Base-by-base conservation (phyloP, 2,797 vertebrate species). In the Sebastes ruberrimus region DNA sequence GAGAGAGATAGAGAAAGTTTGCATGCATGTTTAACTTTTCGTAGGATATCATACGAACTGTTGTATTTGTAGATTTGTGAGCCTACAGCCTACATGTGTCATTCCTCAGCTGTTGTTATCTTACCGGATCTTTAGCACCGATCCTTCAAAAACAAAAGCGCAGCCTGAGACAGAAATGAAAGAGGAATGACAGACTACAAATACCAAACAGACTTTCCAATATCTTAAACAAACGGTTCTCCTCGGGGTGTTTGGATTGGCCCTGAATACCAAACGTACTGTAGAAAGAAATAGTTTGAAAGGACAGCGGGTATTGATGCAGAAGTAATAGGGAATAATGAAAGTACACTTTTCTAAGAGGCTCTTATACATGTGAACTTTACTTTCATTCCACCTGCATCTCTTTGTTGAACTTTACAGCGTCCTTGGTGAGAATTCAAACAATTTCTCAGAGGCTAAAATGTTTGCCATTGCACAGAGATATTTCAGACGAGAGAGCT, bases 61-160 rank as follows among this genome's bases (percentile, higher is more conserved):
- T 10, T n/a, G 49, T 22, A 53, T n/a, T 22, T 53, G 49, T 0
- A n/a, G 49, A 53, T 53, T 53, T 53, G 49, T 69, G 27, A 56
- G 74, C 27, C 18, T 46, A 7, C 49, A 76, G 78, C 33, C 30
- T 57, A 22, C 22, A 71, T 42, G 5, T 73, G 64, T 86, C 72
- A 71, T 70, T 78, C 77, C 66, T 64, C 56, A 61, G 56, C 6
- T 27, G 22, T 60, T 83, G 71, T 87, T 85, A 78, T 86, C 57
- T 55, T 56, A 33, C 27, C 3, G 0, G 6, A 46, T 74, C 56
- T 52, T 74, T 84, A 57, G 65, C 71, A 64, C 67, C 57, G 61
- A 25, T 75, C 53, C 52, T 70, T 28, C 3, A 66, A 73, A 84
- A 55, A 76, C 55, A 82, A 76, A 61, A 78, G 33, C n/a, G 0